Percentiles rank a stretch among this genome's conserved stretches.
phyloP scores from a whole-genome alignment of 2,888 invertebrate genomes.

The Xanthostigma xanthostigma region DNA sequence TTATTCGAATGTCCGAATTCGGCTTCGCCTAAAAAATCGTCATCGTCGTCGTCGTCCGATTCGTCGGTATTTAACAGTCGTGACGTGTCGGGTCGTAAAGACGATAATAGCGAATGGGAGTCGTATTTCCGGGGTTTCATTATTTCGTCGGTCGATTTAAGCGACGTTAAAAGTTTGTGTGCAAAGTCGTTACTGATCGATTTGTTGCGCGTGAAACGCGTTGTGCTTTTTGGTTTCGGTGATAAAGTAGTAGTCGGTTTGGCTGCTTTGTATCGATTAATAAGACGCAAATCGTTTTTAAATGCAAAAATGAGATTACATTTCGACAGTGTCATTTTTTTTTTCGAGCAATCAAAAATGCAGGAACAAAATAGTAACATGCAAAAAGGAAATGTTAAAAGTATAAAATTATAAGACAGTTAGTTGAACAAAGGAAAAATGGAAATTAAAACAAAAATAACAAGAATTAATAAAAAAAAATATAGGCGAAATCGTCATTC shows the following conservation, averaged over 20 bases:
- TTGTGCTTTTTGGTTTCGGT: slow-evolving; percentile 16
- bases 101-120: too few species aligned
- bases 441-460: slow-evolving; percentile 9
- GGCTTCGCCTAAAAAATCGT: background rate
- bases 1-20: background rate
- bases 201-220: slow-evolving; percentile 23
- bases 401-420: slow-evolving; percentile 9
- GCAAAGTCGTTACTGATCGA: slow-evolving; percentile 28
- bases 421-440: background rate
- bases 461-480: slow-evolving; percentile 10
- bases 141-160: slow-evolving; percentile 10
- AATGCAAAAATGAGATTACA: too few species aligned
- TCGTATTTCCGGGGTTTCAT: background rate
- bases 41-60: background rate
- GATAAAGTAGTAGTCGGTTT: slow-evolving; percentile 10
- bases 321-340: too few species aligned
- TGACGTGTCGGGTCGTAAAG: background rate
- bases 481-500: slow-evolving; percentile 8
- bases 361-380: too few species aligned
- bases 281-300: slow-evolving; percentile 3
- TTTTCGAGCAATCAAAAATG: too few species aligned
- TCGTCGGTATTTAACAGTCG: background rate
- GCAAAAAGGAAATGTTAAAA: slow-evolving; percentile 4
- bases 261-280: slow-evolving; percentile 8
- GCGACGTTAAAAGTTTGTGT: slow-evolving; percentile 20